Evolutionary conservation across 2,888 invertebrate species (phyloP), one percentile per base, ranked within the genome.

Genomic region (Blomia tropicalis): DNA sequence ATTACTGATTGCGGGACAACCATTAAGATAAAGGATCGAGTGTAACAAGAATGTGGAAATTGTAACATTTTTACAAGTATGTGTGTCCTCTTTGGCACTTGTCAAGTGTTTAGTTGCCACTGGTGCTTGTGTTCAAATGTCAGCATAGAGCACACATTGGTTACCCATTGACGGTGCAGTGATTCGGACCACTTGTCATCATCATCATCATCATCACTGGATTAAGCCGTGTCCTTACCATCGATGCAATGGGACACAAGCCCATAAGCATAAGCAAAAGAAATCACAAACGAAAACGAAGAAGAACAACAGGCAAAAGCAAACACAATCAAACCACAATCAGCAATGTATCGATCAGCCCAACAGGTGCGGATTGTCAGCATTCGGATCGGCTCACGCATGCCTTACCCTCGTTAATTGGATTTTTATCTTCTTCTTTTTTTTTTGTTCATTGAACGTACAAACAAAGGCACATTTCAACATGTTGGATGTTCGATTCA

Each of bases 321-420:
- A n/a, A n/a, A n/a, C n/a, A n/a, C n/a, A n/a, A n/a, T n/a, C 36
- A 11, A 17, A 36, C 7, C 36, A 36, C 36, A 36, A 36, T 36
- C 36, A 17, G 17, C 36, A 11, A 36, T n/a, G 36, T 36, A 36
- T 36, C 36, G 36, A 36, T 36, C 17, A 36, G 36, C 17, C 36
- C 36, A 36, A 36, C 36, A 36, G 36, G 36, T 36, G 36, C 17
- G 36, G 36, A 36, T 36, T 36, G 36, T 17, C 36, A 17, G 7
- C 36, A 36, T 11, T 36, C 7, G 7, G 36, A 14, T 47, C 51
- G 51, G 5, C 51, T 47, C 51, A 47, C 51, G 51, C 51, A 47
- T 47, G 51, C 51, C 51, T 47, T 47, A 47, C 51, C 51, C 51
- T 47, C 51, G 51, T 47, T 47, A 47, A 47, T 47, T 47, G 51